Evolutionary conservation across 2,888 invertebrate genomes (phyloP).

Genomic region (Mesopsocus fuscifrons): DNA sequence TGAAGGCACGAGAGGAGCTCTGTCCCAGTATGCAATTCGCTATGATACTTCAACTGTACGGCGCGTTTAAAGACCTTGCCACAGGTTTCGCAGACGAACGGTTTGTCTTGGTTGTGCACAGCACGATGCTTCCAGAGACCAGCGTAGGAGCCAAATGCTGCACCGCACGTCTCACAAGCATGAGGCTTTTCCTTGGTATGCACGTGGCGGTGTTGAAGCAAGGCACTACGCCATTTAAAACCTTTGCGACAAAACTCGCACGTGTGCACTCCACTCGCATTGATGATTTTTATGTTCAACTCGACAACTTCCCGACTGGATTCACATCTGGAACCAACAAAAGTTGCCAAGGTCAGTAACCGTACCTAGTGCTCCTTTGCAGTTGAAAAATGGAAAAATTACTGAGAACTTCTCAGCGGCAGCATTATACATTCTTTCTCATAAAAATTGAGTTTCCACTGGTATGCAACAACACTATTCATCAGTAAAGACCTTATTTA

Average conservation of each 20-base stretch:
- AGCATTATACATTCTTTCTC: too few relatives aligned
- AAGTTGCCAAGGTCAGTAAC: too few relatives aligned
- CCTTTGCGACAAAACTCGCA: conserved; percentile 4
- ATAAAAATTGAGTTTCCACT: too few relatives aligned
- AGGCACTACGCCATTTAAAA: conserved; percentile 2
- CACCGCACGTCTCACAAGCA: background rate
- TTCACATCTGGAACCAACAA: too few relatives aligned
- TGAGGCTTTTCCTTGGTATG: conserved; percentile 7
- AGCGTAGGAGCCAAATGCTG: conserved; percentile 1
- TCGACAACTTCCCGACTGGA: too few relatives aligned
- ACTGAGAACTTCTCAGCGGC: too few relatives aligned
- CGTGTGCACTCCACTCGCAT: background rate
- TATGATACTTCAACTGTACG: conserved; percentile 1
- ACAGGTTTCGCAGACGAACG: background rate
- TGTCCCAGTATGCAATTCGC: conserved; percentile 3
- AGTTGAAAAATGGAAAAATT: too few relatives aligned
- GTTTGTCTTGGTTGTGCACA: background rate
- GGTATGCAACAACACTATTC: too few relatives aligned
- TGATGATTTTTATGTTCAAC: too few relatives aligned
- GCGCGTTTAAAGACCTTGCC: background rate
- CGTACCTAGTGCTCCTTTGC: too few relatives aligned
- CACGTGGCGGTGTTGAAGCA: background rate
- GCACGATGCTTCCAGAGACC: conserved; percentile 6
- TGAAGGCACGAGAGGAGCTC: background rate
- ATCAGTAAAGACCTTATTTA: too few relatives aligned